Conservation (phyloP, 2,113 vertebrate genomes). For the Limnothrissa miodon region DNA sequence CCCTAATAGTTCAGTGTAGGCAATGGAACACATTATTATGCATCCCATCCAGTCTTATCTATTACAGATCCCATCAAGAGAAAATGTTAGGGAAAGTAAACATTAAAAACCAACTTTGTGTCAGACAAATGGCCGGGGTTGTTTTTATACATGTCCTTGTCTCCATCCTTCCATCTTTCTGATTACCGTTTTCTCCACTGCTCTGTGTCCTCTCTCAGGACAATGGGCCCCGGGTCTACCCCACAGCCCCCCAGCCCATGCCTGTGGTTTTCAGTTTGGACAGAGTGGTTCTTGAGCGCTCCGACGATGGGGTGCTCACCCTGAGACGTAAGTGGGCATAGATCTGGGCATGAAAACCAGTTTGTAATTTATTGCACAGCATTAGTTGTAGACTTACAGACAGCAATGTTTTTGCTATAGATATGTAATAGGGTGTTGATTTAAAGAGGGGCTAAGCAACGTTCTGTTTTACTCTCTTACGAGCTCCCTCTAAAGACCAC, state of each 20-base stretch:
- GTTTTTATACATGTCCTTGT: too few species aligned
- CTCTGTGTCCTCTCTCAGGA: conserved; percentile 69
- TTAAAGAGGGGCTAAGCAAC: too few species aligned
- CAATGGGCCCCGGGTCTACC: conserved; percentile 84
- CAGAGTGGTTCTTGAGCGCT: conserved; percentile 77
- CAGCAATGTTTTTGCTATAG: too few species aligned
- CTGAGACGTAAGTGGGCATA: conserved; percentile 75
- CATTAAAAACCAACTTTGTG: neutral
- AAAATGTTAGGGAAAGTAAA: neutral
- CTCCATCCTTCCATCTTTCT: neutral
- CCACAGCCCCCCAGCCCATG: conserved; percentile 83
- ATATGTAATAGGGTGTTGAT: too few species aligned
- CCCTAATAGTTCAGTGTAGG: neutral
- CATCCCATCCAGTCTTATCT: neutral
- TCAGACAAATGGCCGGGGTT: too few species aligned
- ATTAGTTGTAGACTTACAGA: too few species aligned
- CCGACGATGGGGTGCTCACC: conserved; percentile 83
- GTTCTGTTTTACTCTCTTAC: too few species aligned
- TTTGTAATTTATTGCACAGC: too few species aligned
- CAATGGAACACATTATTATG: neutral
- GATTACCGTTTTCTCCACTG: neutral
- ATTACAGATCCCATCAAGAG: neutral
- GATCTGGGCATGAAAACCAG: neutral
- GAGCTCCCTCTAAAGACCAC: too few species aligned
- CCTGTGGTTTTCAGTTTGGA: conserved; percentile 82